Conservation (phyloP, 1,140 invertebrate species). For the Drosophila setifemur region DNA sequence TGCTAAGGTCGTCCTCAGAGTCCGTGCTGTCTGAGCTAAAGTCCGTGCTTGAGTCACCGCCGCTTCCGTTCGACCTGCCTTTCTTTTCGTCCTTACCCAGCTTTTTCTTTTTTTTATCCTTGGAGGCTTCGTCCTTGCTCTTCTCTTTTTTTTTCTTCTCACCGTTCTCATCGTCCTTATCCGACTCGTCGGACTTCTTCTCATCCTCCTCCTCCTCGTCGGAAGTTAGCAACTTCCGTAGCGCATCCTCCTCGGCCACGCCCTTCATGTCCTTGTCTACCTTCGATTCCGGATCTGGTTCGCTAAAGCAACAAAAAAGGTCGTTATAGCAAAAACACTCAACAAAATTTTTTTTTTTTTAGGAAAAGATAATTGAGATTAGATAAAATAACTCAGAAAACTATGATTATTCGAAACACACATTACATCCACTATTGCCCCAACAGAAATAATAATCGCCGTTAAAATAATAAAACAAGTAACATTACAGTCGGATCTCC, state of each 20-base stretch:
- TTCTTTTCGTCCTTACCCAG: constrained; percentile 86
- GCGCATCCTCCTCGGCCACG: constrained; percentile 94
- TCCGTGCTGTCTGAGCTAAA: constrained; percentile 90
- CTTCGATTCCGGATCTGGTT: constrained; percentile 90
- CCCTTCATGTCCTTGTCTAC: constrained; percentile 89
- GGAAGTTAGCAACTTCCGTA: constrained; percentile 92
- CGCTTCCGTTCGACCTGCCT: constrained; percentile 65
- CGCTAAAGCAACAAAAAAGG: constrained; percentile 81
- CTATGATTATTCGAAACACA: no score
- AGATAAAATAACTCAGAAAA: no score
- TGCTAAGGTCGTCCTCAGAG: constrained; percentile 84
- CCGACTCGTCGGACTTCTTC: constrained; percentile 86
- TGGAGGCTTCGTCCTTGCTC: constrained; percentile 85
- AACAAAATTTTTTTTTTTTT: no score
- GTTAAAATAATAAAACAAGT: no score
- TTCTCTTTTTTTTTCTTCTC: constrained; percentile 86
- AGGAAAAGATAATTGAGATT: no score
- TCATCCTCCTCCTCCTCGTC: constrained; percentile 95
- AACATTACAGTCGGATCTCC: no score
- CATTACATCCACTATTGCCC: no score
- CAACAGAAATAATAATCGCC: no score
- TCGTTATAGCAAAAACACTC: no score
- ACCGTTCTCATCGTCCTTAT: constrained; percentile 84
- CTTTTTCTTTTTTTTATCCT: constrained; percentile 85
- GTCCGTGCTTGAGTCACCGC: constrained; percentile 87